Evolutionary conservation across 2,113 vertebrate species (phyloP).

Genomic region (Nycticorax nycticorax): DNA sequence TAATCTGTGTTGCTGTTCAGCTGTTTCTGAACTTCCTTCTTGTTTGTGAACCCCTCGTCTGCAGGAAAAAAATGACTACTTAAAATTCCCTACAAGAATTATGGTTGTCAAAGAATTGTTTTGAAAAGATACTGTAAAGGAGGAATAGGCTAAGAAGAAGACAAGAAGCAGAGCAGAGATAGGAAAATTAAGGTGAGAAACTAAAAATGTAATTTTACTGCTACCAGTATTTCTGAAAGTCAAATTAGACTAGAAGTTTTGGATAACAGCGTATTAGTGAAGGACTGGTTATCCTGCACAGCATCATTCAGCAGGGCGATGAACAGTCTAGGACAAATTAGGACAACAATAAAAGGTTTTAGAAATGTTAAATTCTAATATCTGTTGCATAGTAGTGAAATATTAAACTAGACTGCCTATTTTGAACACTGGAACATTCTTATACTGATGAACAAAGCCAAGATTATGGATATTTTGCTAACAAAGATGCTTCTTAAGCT

Average conservation of each 20-base stretch:
- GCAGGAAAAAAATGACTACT: conserved; percentile 14
- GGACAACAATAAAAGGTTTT: conserved; percentile 29
- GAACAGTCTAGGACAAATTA: conserved; percentile 40
- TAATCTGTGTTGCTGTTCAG: background rate
- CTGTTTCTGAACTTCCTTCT: conserved; percentile 1
- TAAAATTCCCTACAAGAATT: conserved; percentile 33
- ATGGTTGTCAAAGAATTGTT: conserved; percentile 40
- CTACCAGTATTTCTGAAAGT: conserved; percentile 26
- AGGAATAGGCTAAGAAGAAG: conserved; percentile 47
- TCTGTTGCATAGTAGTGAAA: background rate
- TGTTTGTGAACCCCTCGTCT: background rate
- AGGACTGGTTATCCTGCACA: conserved; percentile 34
- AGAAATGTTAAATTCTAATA: conserved; percentile 33
- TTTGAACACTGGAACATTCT: background rate
- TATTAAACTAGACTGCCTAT: background rate
- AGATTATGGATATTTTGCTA: background rate
- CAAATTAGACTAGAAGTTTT: conserved; percentile 12
- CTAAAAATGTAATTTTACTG: background rate
- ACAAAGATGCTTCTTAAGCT: background rate
- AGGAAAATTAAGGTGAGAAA: conserved; percentile 47
- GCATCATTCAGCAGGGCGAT: conserved; percentile 17
- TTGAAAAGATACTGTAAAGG: conserved; percentile 9
- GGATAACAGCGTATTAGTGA: conserved; percentile 10
- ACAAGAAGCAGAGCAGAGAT: conserved; percentile 47
- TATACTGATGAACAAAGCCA: background rate